phyloP scores from a whole-genome alignment of 30 jellyfish, hydroid and myxozoan species.

The Pseudorhiza aurosa region DNA sequence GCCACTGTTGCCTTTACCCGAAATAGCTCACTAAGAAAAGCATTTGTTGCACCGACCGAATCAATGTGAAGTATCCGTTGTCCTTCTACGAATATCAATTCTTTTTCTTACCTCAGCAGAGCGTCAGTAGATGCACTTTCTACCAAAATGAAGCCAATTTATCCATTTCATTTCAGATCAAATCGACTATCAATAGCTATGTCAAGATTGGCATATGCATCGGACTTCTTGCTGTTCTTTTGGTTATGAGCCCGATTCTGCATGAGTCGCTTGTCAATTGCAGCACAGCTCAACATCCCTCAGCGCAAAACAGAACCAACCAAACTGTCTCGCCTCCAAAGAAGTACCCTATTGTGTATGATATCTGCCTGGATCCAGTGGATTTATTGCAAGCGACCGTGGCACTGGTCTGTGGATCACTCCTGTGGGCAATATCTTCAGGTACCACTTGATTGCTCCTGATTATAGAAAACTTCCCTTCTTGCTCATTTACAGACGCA shows the following conservation, averaged over 20 bases:
- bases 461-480: no score
- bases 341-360: conserved; percentile 30
- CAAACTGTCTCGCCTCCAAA: conserved; percentile 15
- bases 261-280: conserved; percentile 52
- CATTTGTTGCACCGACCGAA: no score
- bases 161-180: conserved; percentile 28
- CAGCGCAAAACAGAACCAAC: not conserved
- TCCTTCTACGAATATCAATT: no score
- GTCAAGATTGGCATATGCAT: conserved; percentile 72
- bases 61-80: no score
- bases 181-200: conserved; percentile 32
- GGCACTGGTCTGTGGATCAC: conserved; percentile 46
- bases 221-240: conserved; percentile 47
- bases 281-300: not conserved
- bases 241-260: conserved; percentile 60
- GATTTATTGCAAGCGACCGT: conserved; percentile 48
- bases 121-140: no score
- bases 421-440: conserved; percentile 76
- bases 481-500: no score
- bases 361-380: conserved; percentile 35
- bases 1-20: no score
- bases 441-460: no score
- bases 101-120: no score
- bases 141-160: no score
- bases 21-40: no score